Evolutionary conservation across 2,888 invertebrate genomes (phyloP).

Genomic region (Nesidiocoris tenuis): DNA sequence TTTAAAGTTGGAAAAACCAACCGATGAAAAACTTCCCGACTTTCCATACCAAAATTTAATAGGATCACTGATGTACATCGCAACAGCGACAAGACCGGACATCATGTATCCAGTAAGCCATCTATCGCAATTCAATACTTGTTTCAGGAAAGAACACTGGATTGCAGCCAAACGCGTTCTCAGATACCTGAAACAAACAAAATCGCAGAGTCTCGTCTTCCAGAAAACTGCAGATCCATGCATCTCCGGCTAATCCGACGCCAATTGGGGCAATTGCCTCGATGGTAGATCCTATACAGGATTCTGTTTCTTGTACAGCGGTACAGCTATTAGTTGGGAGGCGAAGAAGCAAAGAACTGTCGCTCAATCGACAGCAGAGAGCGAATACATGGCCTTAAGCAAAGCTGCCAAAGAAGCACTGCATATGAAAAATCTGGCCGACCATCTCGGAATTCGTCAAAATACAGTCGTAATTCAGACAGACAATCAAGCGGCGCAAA

Average conservation of each 20-base stretch:
- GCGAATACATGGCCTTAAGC: slow-evolving; percentile 7
- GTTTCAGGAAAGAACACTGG: slow-evolving; percentile 31
- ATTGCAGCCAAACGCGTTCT: slow-evolving; percentile 47
- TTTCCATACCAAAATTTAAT: slow-evolving; percentile 14
- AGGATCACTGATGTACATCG: slow-evolving; percentile 32
- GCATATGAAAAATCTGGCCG: background rate
- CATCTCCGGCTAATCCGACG: background rate
- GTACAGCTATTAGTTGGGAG: slow-evolving; percentile 40
- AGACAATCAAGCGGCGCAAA: background rate
- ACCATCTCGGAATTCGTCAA: background rate
- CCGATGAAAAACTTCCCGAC: background rate
- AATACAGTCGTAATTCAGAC: background rate
- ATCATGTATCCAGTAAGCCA: slow-evolving; percentile 30
- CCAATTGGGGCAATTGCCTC: background rate
- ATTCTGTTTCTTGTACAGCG: slow-evolving; percentile 35
- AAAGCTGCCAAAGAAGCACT: slow-evolving; percentile 6
- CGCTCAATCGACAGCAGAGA: slow-evolving; percentile 17
- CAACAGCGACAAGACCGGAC: slow-evolving; percentile 34
- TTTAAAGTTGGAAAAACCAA: background rate
- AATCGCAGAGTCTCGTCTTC: slow-evolving; percentile 20
- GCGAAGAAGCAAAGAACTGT: slow-evolving; percentile 38
- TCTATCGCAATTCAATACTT: slow-evolving; percentile 11
- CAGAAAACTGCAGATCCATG: background rate
- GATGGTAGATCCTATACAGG: slow-evolving; percentile 47
- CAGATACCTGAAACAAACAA: slow-evolving; percentile 46